Percentiles rank a stretch among this genome's conserved stretches.
These are phyloP conservation scores for Piezodorus guildinii DNA, from an alignment of 1,140 invertebrate species.

Conservation along the genomic window DNA sequence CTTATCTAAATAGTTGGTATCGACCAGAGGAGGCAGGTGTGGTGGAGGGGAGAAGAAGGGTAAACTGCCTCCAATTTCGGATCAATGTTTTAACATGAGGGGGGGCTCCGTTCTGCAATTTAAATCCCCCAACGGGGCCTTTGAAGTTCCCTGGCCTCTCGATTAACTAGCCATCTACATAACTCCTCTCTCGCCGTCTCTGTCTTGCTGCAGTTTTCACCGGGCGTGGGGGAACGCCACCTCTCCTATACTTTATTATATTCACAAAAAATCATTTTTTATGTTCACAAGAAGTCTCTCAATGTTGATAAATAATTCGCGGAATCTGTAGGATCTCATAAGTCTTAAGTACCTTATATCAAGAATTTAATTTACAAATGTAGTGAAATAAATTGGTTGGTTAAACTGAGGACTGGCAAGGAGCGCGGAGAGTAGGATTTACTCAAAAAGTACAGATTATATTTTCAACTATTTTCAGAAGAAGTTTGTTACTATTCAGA, in stretches of 20 bases:
- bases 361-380: no score
- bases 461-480: no score
- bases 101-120: constrained; percentile 28
- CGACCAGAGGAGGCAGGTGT: constrained; percentile 6
- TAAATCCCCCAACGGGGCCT: constrained; percentile 25
- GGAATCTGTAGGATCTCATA: no score
- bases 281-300: no score
- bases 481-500: no score
- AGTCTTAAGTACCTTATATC: no score
- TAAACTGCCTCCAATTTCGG: constrained; percentile 29
- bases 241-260: not conserved
- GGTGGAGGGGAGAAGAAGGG: constrained; percentile 20
- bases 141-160: constrained; percentile 3
- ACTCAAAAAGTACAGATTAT: no score
- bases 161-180: constrained; percentile 13
- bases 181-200: not conserved
- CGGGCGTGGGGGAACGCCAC: not conserved
- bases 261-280: no score
- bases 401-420: no score
- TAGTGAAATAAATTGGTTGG: no score
- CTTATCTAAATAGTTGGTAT: constrained; percentile 15
- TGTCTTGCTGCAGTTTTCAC: not conserved
- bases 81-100: constrained; percentile 31
- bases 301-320: no score
- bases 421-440: no score